Evolutionary conservation across 2,888 invertebrate genomes (phyloP), one percentile per base, ranked within the genome.

Genomic region (Subacronicta megacephala): DNA sequence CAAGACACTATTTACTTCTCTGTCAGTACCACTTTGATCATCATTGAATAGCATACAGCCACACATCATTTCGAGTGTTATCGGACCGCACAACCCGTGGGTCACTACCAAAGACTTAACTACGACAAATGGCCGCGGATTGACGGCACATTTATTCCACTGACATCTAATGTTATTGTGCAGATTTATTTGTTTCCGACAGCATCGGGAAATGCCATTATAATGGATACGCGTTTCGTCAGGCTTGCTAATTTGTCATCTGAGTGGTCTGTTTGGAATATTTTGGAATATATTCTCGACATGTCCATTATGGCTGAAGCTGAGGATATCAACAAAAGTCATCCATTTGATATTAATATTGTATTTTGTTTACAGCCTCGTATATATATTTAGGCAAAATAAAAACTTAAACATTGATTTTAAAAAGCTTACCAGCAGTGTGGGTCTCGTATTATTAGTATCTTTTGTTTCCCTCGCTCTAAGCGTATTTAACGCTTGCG

Each of bases 111-210:
- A 61, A 78, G 78, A 81, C 81, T 84, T 88, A 87, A 86, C 87
- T 85, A 87, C 89, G 81, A 89, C 90, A 90, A 90, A 91, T 91
- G 89, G 88, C 78, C 77, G 80, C 79, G 82, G 89, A 92, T 92
- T 90, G 92, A 93, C 90, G 91, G 89, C 85, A 88, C 92, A 93
- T 93, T 90, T 90, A 90, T 92, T 89, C 80, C 78, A 69, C 74
- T 85, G 90, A 89, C 90, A 79, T 87, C 75, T 82, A 73, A 81
- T 85, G 87, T 90, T 90, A 87, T 87, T 84, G 87, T 85, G 82
- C 85, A 89, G 90, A 92, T 92, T 90, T 91, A 92, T 93, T 88
- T 90, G 87, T 87, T 86, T 88, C 87, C 85, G 90, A 88, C 88
- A 80, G 78, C 72, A 85, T 82, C 80, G 83, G 89, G 87, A 90